phyloP scores from a whole-genome alignment of 2,797 vertebrate species.

The Oryzias dopingdopingensis region DNA sequence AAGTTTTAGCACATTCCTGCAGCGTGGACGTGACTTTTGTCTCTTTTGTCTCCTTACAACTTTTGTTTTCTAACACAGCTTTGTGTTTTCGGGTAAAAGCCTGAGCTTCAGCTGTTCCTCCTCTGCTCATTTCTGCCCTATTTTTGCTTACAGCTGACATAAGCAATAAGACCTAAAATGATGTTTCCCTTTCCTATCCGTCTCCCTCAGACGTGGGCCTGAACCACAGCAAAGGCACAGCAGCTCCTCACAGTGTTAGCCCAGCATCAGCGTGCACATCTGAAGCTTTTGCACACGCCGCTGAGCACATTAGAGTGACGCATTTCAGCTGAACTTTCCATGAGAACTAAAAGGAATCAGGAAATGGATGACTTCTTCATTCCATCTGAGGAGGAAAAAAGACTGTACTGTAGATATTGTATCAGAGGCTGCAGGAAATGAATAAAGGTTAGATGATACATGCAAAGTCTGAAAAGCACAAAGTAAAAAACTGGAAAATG shows the following conservation, averaged over 20 bases:
- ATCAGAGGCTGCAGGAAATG: conserved; percentile 5
- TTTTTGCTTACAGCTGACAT: conserved; percentile 56
- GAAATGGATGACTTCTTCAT: too few relatives aligned
- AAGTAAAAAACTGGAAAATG: conserved; percentile 11
- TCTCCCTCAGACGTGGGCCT: conserved; percentile 41
- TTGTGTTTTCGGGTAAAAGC: not conserved
- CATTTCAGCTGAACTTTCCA: conserved; percentile 22
- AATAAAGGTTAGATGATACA: not conserved
- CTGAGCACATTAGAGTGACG: conserved; percentile 53
- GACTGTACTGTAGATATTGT: conserved; percentile 11
- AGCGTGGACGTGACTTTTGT: not conserved
- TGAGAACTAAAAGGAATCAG: conserved; percentile 10
- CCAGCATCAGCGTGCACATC: not conserved
- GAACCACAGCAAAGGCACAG: conserved; percentile 38
- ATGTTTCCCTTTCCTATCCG: conserved; percentile 45
- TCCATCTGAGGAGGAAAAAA: conserved; percentile 4
- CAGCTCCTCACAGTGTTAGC: conserved; percentile 46
- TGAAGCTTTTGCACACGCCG: conserved; percentile 46
- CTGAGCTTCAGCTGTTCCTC: conserved; percentile 23
- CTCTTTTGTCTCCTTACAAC: too few relatives aligned
- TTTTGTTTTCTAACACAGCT: too few relatives aligned
- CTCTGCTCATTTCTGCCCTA: conserved; percentile 26
- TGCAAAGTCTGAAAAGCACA: conserved; percentile 44
- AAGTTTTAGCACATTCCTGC: conserved; percentile 38
- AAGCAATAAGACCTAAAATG: conserved; percentile 57